Percentiles rank a stretch among this genome's conserved stretches.
These are phyloP conservation scores for Electrona antarctica DNA, from an alignment of 2,113 vertebrate species.

Conservation along the genomic window DNA sequence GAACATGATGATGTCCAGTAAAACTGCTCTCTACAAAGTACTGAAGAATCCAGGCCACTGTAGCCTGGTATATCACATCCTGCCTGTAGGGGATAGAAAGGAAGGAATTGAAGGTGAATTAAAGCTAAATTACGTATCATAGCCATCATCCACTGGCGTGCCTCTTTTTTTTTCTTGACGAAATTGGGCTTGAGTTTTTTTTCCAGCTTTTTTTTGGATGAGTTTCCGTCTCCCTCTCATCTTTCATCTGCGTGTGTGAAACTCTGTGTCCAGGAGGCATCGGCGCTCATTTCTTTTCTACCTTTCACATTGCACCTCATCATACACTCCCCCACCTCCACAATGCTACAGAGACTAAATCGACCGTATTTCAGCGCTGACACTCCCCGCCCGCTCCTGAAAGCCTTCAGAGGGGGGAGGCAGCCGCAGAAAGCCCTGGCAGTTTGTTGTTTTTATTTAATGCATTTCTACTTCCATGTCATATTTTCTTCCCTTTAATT, in stretches of 20 bases:
- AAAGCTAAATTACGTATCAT: constrained; percentile 79
- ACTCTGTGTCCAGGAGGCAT: constrained; percentile 78
- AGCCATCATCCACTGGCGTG: constrained; percentile 54
- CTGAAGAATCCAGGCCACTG: constrained; percentile 70
- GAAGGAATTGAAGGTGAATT: constrained; percentile 73
- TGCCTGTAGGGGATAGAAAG: constrained; percentile 56
- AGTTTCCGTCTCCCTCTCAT: constrained; percentile 57
- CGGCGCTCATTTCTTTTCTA: constrained; percentile 72
- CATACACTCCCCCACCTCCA: constrained; percentile 65
- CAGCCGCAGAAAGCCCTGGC: constrained; percentile 46
- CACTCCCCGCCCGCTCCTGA: constrained; percentile 63
- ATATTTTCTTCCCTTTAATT: constrained; percentile 81
- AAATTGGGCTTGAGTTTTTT: not conserved
- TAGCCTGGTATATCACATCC: constrained; percentile 44
- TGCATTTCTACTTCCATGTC: constrained; percentile 75
- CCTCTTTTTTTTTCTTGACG: constrained; percentile 19
- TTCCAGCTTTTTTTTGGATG: not conserved
- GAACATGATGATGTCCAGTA: constrained; percentile 5
- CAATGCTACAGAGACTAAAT: constrained; percentile 72
- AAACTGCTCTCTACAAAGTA: constrained; percentile 39
- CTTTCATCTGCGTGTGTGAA: constrained; percentile 67
- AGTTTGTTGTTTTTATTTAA: constrained; percentile 80
- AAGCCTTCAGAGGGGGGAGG: constrained; percentile 55
- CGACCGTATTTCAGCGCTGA: constrained; percentile 69
- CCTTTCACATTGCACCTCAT: constrained; percentile 75